These are phyloP conservation scores for Pogoniulus pusillus DNA, from an alignment of 2,797 vertebrate genomes.

Conservation along the genomic window DNA sequence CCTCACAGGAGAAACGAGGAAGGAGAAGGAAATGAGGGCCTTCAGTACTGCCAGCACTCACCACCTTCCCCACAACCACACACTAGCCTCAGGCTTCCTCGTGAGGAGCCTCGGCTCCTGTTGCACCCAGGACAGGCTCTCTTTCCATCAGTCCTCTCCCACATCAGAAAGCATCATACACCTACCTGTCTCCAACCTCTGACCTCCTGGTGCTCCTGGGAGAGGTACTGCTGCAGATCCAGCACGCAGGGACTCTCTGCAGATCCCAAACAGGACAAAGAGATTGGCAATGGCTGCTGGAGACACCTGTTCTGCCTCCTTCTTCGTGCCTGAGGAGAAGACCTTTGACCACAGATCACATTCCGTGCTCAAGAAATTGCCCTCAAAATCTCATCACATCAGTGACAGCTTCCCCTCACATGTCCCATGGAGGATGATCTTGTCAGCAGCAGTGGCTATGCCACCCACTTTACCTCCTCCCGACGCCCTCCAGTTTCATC, in stretches of 20 bases:
- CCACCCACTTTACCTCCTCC: background rate
- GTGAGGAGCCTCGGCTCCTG: background rate
- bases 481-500: background rate
- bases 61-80: background rate
- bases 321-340: background rate
- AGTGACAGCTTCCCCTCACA: background rate
- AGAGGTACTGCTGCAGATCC: background rate
- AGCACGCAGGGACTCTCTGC: accelerated
- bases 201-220: background rate
- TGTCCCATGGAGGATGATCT: background rate
- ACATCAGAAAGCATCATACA: background rate
- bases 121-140: background rate
- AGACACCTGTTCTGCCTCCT: background rate
- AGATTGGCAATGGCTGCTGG: accelerated
- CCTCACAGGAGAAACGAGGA: background rate
- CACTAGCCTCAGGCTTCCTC: accelerated
- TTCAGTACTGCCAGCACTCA: accelerated
- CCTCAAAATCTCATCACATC: background rate
- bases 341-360: background rate
- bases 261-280: background rate
- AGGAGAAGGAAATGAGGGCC: background rate
- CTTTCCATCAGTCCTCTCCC: background rate
- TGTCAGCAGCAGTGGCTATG: background rate
- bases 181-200: background rate
- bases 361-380: background rate